Evolutionary conservation across 2,797 vertebrate genomes (phyloP), one percentile per base, ranked within the genome.

Genomic region (Xyrichtys novacula): DNA sequence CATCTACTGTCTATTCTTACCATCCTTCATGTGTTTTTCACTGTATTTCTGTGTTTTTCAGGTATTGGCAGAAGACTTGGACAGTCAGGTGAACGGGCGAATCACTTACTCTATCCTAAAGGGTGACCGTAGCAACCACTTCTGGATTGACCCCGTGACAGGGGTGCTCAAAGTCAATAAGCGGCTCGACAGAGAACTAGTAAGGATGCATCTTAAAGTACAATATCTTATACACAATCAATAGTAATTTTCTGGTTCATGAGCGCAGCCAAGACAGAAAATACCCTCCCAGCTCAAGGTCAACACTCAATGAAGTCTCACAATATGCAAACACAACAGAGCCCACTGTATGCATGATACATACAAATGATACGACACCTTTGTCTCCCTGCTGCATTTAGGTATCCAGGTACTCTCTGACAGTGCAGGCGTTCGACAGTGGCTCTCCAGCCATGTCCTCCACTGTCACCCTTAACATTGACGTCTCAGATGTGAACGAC

Each of bases 401-500:
- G 98, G 94, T 97, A 71, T 96, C 96, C 80, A 95, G 96, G 47
- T 99, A 98, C 80, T 95, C 95, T 0, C 89, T 99, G 87, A 96
- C 94, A 1, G 91, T 99, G 73, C 96, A 98, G 90, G 98, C 97
- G 0, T 95, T 97, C 26, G 98, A 99, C 90, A 98, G 95, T 3
- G 98, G 98, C 71, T 96, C 81, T 23, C 97, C 96, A 0, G 92
- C 97, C 57, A 95, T 95, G 93, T 92, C 91, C 71, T 96, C 95
- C 81, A 96, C 95, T 0, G 97, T 96, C 50, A 94, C 92, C 0
- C 93, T 99, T 56, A 99, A 98, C 89, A 95, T 99, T 10, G 96
- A 99, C 67, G 93, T 99, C 71, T 96, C 98, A 0, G 98, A 99
- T 20, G 93, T 99, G 39, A 99, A 99, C 9, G 98, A 99, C 92